Conservation (phyloP, 2,113 vertebrate genomes). For the Gnathonemus longibarbis region DNA sequence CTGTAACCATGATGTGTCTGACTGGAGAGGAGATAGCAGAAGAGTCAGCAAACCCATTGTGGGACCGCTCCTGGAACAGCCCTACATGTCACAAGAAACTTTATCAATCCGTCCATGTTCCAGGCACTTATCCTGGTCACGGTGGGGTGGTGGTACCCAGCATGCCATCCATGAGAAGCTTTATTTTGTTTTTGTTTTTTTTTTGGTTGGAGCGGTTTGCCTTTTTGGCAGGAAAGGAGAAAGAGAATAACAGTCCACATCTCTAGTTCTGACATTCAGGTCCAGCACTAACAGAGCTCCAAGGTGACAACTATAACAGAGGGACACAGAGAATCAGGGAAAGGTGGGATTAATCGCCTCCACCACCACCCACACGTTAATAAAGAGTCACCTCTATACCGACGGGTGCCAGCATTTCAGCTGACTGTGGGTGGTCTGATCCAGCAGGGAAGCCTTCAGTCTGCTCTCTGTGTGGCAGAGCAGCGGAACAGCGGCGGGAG, state of each 20-base stretch:
- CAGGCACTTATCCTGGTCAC: not conserved
- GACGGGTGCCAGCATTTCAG: not conserved
- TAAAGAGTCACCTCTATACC: not conserved
- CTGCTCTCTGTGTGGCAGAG: not conserved
- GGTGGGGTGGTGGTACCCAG: not conserved
- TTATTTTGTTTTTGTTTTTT: not conserved
- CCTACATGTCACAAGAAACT: not conserved
- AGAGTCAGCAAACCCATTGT: not conserved
- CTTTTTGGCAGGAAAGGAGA: not conserved
- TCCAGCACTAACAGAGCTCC: not conserved
- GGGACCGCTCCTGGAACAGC: not conserved
- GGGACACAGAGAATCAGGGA: not conserved
- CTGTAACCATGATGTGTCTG: not conserved
- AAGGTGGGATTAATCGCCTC: not conserved
- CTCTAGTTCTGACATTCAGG: not conserved
- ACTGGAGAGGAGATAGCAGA: not conserved
- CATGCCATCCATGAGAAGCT: not conserved
- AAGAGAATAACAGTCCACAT: not conserved
- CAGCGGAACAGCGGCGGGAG: not conserved
- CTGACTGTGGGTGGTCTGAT: not conserved
- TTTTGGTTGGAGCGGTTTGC: not conserved
- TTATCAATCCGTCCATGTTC: not conserved
- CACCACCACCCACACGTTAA: not conserved
- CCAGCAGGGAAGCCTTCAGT: not conserved
- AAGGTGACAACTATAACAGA: not conserved